Evolutionary conservation across 2,797 vertebrate species (phyloP).

Genomic region (Champsocephalus esox): DNA sequence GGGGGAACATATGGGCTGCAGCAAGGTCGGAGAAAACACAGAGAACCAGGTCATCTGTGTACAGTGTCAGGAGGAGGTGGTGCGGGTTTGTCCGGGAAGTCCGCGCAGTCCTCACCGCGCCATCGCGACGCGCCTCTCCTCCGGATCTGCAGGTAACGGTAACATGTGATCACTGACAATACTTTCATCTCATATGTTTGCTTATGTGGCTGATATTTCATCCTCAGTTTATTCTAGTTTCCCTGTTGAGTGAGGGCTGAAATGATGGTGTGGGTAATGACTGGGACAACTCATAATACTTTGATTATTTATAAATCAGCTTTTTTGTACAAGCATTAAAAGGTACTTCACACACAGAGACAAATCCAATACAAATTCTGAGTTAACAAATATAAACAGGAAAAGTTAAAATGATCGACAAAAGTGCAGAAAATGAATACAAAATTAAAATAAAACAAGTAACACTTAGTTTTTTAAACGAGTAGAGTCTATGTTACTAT

Average conservation of each 20-base stretch:
- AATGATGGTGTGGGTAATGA: conserved; percentile 27
- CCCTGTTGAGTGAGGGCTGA: neutral
- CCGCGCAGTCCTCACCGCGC: conserved; percentile 69
- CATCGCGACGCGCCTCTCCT: conserved; percentile 71
- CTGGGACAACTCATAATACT: neutral
- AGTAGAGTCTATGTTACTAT: too few relatives aligned
- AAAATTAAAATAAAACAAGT: too few relatives aligned
- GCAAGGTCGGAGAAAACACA: conserved; percentile 66
- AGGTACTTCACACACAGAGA: too few relatives aligned
- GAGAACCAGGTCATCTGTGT: conserved; percentile 66
- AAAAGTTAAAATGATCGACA: too few relatives aligned
- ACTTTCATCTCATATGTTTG: neutral
- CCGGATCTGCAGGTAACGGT: conserved; percentile 72
- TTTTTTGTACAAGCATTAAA: too few relatives aligned
- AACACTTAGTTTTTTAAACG: too few relatives aligned
- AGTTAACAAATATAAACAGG: too few relatives aligned
- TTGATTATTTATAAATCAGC: too few relatives aligned
- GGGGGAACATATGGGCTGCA: conserved; percentile 69
- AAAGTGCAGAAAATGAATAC: too few relatives aligned
- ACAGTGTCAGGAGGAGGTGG: conserved; percentile 75
- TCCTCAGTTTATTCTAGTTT: neutral
- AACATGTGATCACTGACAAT: neutral
- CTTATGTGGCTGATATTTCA: neutral
- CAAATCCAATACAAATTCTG: too few relatives aligned
- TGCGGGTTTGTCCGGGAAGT: conserved; percentile 72